Evolutionary conservation across 2,888 invertebrate species (phyloP), one percentile per base, ranked within the genome.

Genomic region (Dasypogon diadema): DNA sequence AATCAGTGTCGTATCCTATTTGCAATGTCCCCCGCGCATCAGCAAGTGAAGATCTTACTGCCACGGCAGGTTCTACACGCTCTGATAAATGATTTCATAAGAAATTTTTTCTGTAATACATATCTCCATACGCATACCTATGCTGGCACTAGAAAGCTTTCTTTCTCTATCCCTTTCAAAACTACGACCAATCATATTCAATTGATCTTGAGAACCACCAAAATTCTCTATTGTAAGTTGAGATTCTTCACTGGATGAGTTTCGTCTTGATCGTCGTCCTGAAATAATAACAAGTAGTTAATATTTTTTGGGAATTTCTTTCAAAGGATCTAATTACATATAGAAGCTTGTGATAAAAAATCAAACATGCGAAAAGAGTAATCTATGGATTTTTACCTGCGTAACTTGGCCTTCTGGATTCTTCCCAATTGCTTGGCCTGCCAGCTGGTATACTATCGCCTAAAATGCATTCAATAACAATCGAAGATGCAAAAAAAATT

Each of bases 181-280:
- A 86, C 94, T 93, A 76, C 92, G 88, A 0, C 94, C 94, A 55
- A 95, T 91, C 84, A 94, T 93, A 87, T 94, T 94, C 80, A 96
- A 85, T 81, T 95, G 92, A 85, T 96, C 96, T 88, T 95, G 95
- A 79, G 94, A 94, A 75, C 96, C 96, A 58, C 96, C 96, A 85
- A 96, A 96, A 87, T 96, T 96, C 87, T 96, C 96, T 74, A 96
- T 93, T 0, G 96, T 96, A 80, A 96, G 88, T 85, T 96, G 95
- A 34, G 94, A 95, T 84, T 96, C 96, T 83, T 96, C 96, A 77
- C 91, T 90, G 65, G 93, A 89, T 79, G 95, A 96, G 83, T 95
- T 94, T 78, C 95, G 89, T 16, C 96, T 89, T 56, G 95, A 96
- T 56, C 96, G 89, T 2, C 95, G 90, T 0, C 95, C 95, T 76